Evolutionary conservation across 2,888 invertebrate genomes (phyloP).

Genomic region (Julus scanicus): DNA sequence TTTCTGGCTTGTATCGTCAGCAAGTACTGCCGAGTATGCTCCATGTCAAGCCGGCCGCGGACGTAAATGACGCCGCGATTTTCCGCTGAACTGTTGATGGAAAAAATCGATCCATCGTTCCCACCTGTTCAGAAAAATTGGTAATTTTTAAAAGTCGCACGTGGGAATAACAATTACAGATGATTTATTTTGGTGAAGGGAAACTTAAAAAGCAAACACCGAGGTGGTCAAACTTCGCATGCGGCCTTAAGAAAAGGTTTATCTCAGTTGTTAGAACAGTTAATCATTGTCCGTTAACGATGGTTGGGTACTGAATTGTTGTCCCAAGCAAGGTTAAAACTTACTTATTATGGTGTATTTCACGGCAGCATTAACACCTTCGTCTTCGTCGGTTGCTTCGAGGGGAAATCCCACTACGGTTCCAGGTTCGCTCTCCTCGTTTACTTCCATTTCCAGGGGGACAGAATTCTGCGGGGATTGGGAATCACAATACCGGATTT

Average conservation of each 20-base stretch:
- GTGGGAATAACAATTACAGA: no score
- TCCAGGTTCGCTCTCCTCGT: conserved; percentile 77
- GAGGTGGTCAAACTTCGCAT: no score
- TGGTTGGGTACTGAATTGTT: no score
- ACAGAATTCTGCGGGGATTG: conserved; percentile 71
- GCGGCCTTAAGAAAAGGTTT: no score
- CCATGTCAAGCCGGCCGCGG: conserved; percentile 75
- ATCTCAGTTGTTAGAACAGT: no score
- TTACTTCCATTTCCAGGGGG: conserved; percentile 73
- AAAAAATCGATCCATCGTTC: conserved; percentile 75
- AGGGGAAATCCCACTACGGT: conserved; percentile 74
- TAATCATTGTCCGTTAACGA: no score
- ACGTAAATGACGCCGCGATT: conserved; percentile 75
- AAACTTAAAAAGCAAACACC: no score
- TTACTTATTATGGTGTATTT: conserved; percentile 78
- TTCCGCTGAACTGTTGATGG: conserved; percentile 71
- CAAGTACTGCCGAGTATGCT: conserved; percentile 71
- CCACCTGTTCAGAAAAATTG: conserved; percentile 70
- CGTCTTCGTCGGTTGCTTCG: conserved; percentile 79
- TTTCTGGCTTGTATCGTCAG: conserved; percentile 73
- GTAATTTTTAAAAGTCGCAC: no score
- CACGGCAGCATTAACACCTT: conserved; percentile 78
- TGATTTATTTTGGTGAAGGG: no score
- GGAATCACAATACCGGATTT: no score
- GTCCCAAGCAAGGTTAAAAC: conserved; percentile 53